Evolutionary conservation across 2,888 invertebrate species (phyloP).

Genomic region (Cyrtodaria siliqua): DNA sequence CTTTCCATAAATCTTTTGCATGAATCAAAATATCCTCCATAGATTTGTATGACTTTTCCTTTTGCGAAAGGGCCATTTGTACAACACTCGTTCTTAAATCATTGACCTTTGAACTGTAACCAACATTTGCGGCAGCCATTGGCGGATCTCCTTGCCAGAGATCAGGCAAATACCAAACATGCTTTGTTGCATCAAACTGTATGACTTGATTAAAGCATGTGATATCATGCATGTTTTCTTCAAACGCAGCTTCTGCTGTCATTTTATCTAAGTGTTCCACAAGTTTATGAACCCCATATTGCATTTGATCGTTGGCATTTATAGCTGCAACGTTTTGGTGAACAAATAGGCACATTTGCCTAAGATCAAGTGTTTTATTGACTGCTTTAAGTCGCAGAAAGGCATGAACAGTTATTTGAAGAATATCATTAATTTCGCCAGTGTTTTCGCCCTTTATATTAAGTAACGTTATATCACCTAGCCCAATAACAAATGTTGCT

Average conservation of each 20-base stretch:
- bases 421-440: constrained; percentile 21
- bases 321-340: constrained; percentile 39
- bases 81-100: constrained; percentile 1
- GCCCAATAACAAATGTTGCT: constrained; percentile 31
- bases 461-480: constrained; percentile 23
- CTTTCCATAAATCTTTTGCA: constrained; percentile 22
- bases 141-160: constrained; percentile 34
- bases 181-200: constrained; percentile 3
- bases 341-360: constrained; percentile 15
- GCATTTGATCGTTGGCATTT: constrained; percentile 7
- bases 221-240: constrained; percentile 12
- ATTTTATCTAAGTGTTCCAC: constrained; percentile 15
- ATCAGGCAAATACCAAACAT: constrained; percentile 30
- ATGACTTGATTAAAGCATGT: constrained; percentile 21
- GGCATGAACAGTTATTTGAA: constrained; percentile 36
- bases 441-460: constrained; percentile 33
- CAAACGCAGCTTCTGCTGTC: constrained; percentile 8
- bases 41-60: not conserved
- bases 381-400: constrained; percentile 24
- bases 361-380: constrained; percentile 1
- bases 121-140: constrained; percentile 23
- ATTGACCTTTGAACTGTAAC: constrained; percentile 1
- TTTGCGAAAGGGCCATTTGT: not conserved
- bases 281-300: not conserved
- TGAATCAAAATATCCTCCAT: not conserved